Base-by-base conservation (phyloP, 2,113 vertebrate genomes). In the Strix uralensis region DNA sequence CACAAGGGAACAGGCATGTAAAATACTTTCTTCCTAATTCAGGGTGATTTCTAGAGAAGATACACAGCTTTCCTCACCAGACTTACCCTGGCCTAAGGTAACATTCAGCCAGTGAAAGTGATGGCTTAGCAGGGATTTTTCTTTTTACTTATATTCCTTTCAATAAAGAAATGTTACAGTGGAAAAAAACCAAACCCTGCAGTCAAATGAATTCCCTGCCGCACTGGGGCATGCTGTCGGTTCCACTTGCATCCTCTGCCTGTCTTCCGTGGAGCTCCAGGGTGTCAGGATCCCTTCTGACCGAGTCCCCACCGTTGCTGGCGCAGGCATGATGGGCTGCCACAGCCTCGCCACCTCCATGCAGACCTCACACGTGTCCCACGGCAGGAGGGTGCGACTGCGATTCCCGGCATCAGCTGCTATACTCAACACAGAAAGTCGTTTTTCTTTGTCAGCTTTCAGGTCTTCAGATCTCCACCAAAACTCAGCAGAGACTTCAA, bases 281-380 rank as follows among this genome's bases (percentile, higher is more conserved):
- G 36, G 17, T 38, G 19, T 13, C 27, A 52, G 7, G 1, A 17
- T 26, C 47, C 47, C 71, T 15, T 21, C 57, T 14, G n/a, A 46
- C 21, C 23, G 42, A 74, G 88, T 54, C 93, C 73, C 21, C 86
- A 78, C 51, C 36, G 16, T 19, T 26, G 38, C 82, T 18, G 52
- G 36, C 10, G n/a, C 27, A 7, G 38, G 46, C 11, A 2, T 1
- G 8, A 10, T 3, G n/a, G 19, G 30, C 70, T 23, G 3, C 5
- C 15, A 18, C 38, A 32, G 27, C 51, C 49, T 21, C 23, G 2
- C 13, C 44, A 2, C 5, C 67, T 30, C 10, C 1, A 4, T 1
- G 55, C 32, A 11, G 70, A 46, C 23, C 2, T 10, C 40, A 6
- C 38, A 4, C 1, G 1, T 23, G 6, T 16, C 4, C 54, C 61